phyloP scores from a whole-genome alignment of 1,140 invertebrate species.

The Copidosoma floridanum region DNA sequence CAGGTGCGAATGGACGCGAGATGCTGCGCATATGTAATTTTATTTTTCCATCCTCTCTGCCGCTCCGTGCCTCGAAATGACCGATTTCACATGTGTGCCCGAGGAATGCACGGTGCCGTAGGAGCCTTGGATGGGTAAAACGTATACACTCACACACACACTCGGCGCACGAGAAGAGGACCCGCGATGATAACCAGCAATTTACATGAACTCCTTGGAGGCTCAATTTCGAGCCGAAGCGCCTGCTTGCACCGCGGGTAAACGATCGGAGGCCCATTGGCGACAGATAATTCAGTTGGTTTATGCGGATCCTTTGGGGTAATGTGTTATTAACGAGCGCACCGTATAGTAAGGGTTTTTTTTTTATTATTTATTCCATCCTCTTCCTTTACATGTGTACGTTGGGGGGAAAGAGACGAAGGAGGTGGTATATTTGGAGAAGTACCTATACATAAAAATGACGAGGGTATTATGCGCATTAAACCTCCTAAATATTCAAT shows the following conservation, averaged over 20 bases:
- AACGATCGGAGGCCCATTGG: constrained; percentile 17
- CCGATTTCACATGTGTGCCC: constrained; percentile 13
- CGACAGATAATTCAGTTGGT: constrained; percentile 11
- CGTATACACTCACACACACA: neutral
- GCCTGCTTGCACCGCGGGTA: neutral
- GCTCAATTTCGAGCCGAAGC: neutral
- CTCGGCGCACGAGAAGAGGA: neutral
- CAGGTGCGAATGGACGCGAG: constrained; percentile 45
- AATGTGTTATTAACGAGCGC: constrained; percentile 20
- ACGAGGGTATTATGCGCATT: too few relatives aligned
- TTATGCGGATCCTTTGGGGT: neutral
- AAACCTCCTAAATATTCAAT: too few relatives aligned
- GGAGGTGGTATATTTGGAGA: too few relatives aligned
- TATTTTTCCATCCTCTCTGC: too few relatives aligned
- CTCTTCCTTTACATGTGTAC: neutral
- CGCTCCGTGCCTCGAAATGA: neutral
- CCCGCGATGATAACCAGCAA: constrained; percentile 17
- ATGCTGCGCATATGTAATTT: neutral
- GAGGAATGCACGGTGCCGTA: too few relatives aligned
- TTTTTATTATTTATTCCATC: neutral
- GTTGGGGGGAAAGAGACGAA: too few relatives aligned
- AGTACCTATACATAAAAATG: too few relatives aligned
- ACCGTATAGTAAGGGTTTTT: neutral
- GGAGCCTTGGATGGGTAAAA: neutral
- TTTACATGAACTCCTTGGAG: constrained; percentile 21